phyloP scores from a whole-genome alignment of 1,140 invertebrate species.

The Leptopilina boulardi region DNA sequence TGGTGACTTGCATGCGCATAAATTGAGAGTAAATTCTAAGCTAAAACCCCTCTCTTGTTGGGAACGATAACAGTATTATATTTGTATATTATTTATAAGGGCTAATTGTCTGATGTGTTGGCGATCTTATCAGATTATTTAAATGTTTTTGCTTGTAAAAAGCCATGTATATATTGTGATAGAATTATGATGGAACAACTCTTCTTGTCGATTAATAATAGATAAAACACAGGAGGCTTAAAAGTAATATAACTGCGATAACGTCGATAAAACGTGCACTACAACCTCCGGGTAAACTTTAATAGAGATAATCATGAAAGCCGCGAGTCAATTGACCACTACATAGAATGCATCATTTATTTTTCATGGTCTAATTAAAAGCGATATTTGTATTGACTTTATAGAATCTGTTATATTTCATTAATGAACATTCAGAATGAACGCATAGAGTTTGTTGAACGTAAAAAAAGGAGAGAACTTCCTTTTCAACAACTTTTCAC shows the following conservation, averaged over 20 bases:
- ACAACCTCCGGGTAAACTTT: background rate
- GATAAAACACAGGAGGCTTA: background rate
- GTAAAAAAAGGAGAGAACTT: background rate
- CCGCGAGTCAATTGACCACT: background rate
- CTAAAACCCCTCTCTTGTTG: background rate
- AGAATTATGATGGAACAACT: background rate
- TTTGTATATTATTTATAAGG: background rate
- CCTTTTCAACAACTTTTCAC: too few species aligned
- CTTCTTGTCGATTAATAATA: slow-evolving; percentile 1
- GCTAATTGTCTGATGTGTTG: background rate
- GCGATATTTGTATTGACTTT: background rate
- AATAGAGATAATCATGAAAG: slow-evolving; percentile 1
- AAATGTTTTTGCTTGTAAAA: background rate
- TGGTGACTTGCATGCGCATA: too few species aligned
- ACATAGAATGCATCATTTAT: slow-evolving; percentile 7
- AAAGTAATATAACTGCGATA: background rate
- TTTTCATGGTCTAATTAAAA: slow-evolving; percentile 16
- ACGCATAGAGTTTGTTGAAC: background rate
- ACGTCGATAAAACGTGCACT: background rate
- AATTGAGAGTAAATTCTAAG: too few species aligned
- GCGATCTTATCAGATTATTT: slow-evolving; percentile 6
- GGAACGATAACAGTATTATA: background rate
- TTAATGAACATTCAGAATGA: background rate
- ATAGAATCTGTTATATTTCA: background rate
- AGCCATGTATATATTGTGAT: slow-evolving; percentile 3